phyloP scores from a whole-genome alignment of 2,888 invertebrate species.

The Machimus rusticus region DNA sequence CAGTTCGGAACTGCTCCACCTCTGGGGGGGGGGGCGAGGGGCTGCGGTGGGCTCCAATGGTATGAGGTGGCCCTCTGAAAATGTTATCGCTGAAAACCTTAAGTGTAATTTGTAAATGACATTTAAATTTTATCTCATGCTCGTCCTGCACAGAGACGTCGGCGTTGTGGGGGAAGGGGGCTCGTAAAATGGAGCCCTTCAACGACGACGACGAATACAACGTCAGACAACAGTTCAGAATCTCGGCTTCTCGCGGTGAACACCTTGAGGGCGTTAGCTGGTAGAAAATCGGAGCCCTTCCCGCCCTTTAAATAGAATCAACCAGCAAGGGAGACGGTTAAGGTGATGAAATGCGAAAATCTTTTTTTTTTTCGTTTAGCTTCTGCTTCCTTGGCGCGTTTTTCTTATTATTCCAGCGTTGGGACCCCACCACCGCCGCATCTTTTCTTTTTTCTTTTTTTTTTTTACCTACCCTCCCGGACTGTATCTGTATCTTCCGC shows the following conservation, averaged over 20 bases:
- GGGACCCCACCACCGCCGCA: not conserved
- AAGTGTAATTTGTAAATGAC: constrained; percentile 39
- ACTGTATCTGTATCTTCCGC: not conserved
- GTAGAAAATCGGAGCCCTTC: not conserved
- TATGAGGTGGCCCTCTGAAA: not conserved
- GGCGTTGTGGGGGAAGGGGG: not conserved
- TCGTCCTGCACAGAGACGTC: not conserved
- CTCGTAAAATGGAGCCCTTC: not conserved
- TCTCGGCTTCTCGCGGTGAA: not conserved
- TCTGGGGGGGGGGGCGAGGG: not conserved
- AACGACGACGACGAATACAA: not conserved
- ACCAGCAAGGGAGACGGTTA: not conserved
- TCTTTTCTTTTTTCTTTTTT: not conserved
- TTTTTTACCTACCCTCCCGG: not conserved
- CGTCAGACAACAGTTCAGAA: not conserved
- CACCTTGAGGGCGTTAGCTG: not conserved
- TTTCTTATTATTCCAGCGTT: not conserved
- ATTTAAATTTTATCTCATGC: constrained; percentile 33
- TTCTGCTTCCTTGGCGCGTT: not conserved
- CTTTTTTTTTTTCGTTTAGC: not conserved
- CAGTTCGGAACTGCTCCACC: not conserved
- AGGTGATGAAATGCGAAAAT: constrained; percentile 25
- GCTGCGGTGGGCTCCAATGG: not conserved
- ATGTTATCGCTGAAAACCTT: constrained; percentile 33
- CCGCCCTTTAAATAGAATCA: not conserved